These are phyloP conservation scores for Tyria jacobaeae DNA, from an alignment of 2,888 invertebrate species.

Conservation along the genomic window DNA sequence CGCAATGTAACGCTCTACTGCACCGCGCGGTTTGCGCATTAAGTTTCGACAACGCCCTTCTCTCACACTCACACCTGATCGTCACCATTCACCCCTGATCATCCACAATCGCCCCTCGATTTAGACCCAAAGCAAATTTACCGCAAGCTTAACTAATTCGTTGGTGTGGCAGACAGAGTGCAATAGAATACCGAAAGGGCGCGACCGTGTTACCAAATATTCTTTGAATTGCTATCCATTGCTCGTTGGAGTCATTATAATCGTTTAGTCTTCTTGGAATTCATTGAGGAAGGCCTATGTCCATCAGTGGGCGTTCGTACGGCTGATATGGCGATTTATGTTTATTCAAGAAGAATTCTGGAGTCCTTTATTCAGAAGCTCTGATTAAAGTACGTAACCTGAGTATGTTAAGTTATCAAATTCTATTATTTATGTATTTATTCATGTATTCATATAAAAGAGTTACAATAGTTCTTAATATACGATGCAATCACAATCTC, in stretches of 20 bases:
- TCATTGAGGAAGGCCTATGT: too few species aligned
- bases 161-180: constrained; percentile 19
- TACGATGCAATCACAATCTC: too few species aligned
- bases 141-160: neutral
- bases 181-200: constrained; percentile 29
- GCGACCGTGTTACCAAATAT: constrained; percentile 23
- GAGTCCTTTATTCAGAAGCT: neutral
- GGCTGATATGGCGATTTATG: too few species aligned
- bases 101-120: neutral
- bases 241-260: neutral
- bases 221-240: constrained; percentile 21
- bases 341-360: too few species aligned
- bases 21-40: constrained; percentile 17
- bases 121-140: constrained; percentile 3
- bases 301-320: too few species aligned
- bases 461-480: too few species aligned
- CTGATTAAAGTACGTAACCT: neutral
- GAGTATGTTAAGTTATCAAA: too few species aligned
- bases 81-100: constrained; percentile 1
- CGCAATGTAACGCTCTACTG: constrained; percentile 35
- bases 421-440: too few species aligned
- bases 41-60: constrained; percentile 16
- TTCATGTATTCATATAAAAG: too few species aligned
- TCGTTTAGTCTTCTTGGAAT: too few species aligned
- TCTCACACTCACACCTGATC: neutral